Evolutionary conservation across 2,113 vertebrate species (phyloP), one percentile per base, ranked within the genome.

Genomic region (Sylvicapra grimmia): DNA sequence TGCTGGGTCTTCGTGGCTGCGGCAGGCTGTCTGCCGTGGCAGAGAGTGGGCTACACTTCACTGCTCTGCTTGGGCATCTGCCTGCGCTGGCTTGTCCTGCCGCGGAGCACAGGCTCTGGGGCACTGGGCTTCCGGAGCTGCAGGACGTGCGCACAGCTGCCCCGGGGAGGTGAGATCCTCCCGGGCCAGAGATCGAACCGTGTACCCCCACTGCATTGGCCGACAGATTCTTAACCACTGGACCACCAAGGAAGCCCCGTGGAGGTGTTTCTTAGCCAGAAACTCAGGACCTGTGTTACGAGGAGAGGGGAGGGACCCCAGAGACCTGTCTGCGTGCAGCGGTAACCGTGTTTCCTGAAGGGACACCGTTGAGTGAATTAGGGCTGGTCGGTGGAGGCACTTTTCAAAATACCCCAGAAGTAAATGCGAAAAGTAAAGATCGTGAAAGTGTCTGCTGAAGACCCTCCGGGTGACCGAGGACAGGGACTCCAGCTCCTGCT

Each of bases 401-500:
- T n/a, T 58, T 56, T 40, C 5, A 3, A 65, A 47, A 36, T 56
- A 29, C 56, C 16, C 6, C 19, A 2, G 51, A 31, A 77, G 44
- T 33, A 25, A 27, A 31, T 51, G 14, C 3, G 19, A 85, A 49
- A 65, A 44, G 4, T 77, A 14, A 47, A 75, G 77, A 21, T 1
- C 10, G 9, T 4, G 7, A 58, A 63, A 31, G 89, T 53, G 56
- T 10, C 36, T 19, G 21, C 4, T 14, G 40, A 83, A 36, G 29
- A 23, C 15, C 14, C 11, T 19, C 49, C 18, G 8, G 16, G 51
- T 29, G 47, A 49, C 25, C 8, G 4, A 31, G 65, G 86, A 14
- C 0, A 0, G 25, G 58, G 3, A 3, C 27, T 4, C 8, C 1
- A 16, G 47, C 75, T 51, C 14, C 40, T 65, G 21, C 56, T 1